Evolutionary conservation across 2,113 vertebrate genomes (phyloP).

Genomic region (Passer domesticus): DNA sequence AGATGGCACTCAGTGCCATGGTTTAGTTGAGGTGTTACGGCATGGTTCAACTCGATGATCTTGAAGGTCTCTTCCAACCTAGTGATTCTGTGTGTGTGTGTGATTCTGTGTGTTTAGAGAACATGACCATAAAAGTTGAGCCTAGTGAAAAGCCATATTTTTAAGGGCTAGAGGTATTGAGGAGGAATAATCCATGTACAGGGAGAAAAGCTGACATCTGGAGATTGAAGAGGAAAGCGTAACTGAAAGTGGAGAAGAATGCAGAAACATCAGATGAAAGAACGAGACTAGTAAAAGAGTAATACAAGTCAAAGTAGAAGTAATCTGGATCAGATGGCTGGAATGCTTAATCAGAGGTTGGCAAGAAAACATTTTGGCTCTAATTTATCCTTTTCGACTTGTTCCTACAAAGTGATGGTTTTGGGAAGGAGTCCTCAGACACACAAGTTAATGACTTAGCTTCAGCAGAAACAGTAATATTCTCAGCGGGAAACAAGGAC

Average conservation of each 20-base stretch:
- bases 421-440: not conserved
- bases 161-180: not conserved
- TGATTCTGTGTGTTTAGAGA: not conserved
- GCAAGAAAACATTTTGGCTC: not conserved
- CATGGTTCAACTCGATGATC: not conserved
- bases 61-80: not conserved
- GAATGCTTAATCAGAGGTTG: not conserved
- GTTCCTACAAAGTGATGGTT: not conserved
- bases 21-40: not conserved
- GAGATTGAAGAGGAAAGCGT: not conserved
- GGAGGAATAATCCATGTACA: not conserved
- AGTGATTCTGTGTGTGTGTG: not conserved
- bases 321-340: not conserved
- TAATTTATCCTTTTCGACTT: not conserved
- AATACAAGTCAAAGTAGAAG: not conserved
- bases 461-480: not conserved
- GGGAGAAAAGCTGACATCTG: not conserved
- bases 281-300: not conserved
- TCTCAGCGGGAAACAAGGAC: not conserved
- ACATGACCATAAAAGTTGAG: not conserved
- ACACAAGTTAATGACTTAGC: not conserved
- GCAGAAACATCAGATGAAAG: not conserved
- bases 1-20: not conserved
- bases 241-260: not conserved
- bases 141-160: not conserved